Conservation (phyloP, 2,113 vertebrate species). For the Anthoscopus minutus region DNA sequence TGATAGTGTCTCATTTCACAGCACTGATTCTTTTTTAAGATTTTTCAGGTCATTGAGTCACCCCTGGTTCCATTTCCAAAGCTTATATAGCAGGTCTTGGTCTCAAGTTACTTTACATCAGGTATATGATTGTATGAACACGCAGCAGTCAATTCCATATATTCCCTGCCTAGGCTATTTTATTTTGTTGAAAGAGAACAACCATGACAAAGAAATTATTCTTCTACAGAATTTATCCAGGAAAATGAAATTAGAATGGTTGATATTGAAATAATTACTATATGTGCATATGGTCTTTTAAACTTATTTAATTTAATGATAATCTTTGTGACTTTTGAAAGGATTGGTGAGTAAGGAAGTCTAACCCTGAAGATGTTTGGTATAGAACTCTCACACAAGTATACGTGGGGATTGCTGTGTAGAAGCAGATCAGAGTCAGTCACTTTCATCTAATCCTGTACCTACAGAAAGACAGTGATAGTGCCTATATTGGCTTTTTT, state of each 20-base stretch:
- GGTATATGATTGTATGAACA: not conserved
- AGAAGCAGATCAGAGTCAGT: not conserved
- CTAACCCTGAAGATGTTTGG: not conserved
- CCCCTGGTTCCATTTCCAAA: not conserved
- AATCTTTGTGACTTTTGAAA: not conserved
- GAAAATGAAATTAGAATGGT: not conserved
- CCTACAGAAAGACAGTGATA: not conserved
- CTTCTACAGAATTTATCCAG: not conserved
- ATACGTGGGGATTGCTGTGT: not conserved
- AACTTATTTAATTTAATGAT: not conserved
- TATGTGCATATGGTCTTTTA: not conserved
- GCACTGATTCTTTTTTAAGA: not conserved
- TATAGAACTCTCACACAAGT: not conserved
- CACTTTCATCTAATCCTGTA: not conserved
- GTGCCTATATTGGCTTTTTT: not conserved
- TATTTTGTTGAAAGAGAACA: not conserved
- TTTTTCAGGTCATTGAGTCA: not conserved
- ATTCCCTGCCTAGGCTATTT: not conserved
- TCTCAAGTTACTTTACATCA: not conserved
- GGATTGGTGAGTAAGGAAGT: not conserved
- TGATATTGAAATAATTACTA: not conserved
- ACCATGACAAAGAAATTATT: not conserved
- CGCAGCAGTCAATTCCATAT: not conserved
- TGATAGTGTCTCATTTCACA: not conserved
- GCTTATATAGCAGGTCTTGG: not conserved